A percentile compares a stretch with the other conserved stretches of the same genome.
Conservation (phyloP, 2,797 vertebrate species). For the Numenius phaeopus region DNA sequence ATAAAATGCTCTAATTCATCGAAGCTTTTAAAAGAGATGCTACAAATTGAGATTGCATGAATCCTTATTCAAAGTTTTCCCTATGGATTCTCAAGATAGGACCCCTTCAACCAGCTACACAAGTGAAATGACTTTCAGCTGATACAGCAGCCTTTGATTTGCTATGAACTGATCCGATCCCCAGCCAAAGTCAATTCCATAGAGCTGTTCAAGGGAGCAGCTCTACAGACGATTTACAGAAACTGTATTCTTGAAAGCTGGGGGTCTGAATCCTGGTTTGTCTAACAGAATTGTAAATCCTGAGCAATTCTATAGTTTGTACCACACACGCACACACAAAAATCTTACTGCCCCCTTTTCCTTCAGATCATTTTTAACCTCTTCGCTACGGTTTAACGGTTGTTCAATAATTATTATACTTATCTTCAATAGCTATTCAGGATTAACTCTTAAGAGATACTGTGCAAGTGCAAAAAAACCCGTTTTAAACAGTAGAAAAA, state of each 20-base stretch:
- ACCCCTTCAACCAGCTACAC: neutral
- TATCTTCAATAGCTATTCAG: neutral
- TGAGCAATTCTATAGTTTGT: neutral
- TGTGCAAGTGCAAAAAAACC: neutral
- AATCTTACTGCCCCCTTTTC: neutral
- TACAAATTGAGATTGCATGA: neutral
- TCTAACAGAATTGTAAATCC: neutral
- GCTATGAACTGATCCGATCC: neutral
- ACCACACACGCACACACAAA: neutral
- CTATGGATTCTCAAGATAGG: neutral
- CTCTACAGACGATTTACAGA: neutral
- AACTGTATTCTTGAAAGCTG: neutral
- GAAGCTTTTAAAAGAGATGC: neutral
- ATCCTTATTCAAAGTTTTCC: neutral
- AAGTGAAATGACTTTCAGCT: neutral
- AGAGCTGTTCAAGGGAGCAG: neutral
- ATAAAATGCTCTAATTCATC: neutral
- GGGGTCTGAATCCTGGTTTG: neutral
- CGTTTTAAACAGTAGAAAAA: neutral
- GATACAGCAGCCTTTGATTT: neutral
- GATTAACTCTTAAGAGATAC: neutral
- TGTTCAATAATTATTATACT: neutral
- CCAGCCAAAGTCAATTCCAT: neutral
- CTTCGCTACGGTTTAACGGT: neutral
- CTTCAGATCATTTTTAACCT: neutral